These are phyloP conservation scores for Samia ricini DNA, from an alignment of 1,140 invertebrate species.

Conservation along the genomic window DNA sequence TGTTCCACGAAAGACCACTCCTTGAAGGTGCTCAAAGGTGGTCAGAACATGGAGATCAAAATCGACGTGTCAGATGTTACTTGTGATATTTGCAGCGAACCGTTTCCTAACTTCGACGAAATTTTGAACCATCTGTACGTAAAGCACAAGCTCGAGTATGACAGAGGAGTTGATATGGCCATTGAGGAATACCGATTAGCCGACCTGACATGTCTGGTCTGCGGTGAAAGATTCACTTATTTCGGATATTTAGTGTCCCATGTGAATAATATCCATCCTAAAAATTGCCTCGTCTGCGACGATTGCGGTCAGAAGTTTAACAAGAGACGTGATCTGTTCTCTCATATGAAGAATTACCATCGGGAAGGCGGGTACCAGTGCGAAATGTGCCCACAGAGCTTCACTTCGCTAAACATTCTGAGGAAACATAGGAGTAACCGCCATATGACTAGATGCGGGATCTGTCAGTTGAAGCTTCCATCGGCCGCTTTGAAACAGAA, in stretches of 20 bases:
- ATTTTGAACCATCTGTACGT: slow-evolving; percentile 47
- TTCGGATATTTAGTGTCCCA: slow-evolving; percentile 67
- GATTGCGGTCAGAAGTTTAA: slow-evolving; percentile 68
- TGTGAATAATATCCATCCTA: slow-evolving; percentile 60
- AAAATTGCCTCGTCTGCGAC: slow-evolving; percentile 61
- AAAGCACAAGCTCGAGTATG: slow-evolving; percentile 57
- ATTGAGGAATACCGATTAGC: slow-evolving; percentile 56
- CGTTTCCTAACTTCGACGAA: slow-evolving; percentile 40
- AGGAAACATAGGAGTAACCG: slow-evolving; percentile 60
- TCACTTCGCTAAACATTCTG: slow-evolving; percentile 60
- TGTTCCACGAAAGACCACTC: slow-evolving; percentile 60
- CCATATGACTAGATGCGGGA: slow-evolving; percentile 56
- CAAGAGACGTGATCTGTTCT: slow-evolving; percentile 63
- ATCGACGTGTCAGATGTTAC: slow-evolving; percentile 54
- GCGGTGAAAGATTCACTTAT: slow-evolving; percentile 57
- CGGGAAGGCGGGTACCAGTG: slow-evolving; percentile 62
- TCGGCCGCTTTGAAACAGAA: slow-evolving; percentile 60
- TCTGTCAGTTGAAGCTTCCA: slow-evolving; percentile 57
- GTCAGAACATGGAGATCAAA: slow-evolving; percentile 69
- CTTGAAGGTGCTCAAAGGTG: slow-evolving; percentile 58
- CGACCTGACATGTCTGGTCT: slow-evolving; percentile 50
- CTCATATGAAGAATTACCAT: slow-evolving; percentile 68
- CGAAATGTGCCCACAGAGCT: slow-evolving; percentile 52
- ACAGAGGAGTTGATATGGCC: slow-evolving; percentile 57
- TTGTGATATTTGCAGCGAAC: slow-evolving; percentile 55